Conservation (phyloP, 2,888 invertebrate genomes). For the Dicranocentrus wangi region DNA sequence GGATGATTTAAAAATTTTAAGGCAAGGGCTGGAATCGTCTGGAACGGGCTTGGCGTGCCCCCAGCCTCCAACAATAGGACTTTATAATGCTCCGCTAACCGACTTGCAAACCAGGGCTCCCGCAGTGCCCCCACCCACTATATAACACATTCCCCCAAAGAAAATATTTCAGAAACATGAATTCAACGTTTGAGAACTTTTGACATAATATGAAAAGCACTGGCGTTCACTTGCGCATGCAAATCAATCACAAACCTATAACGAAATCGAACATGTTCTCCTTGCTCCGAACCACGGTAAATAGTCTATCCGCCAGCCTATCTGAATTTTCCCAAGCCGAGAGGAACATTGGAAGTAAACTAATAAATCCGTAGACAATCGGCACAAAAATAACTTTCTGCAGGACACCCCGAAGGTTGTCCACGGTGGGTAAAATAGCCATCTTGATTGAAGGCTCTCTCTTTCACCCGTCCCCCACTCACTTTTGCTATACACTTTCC, state of each 20-base stretch:
- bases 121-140: conserved; percentile 28
- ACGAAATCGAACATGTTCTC: conserved; percentile 54
- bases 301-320: conserved; percentile 24
- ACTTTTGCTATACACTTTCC: neutral
- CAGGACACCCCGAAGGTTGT: conserved; percentile 40
- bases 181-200: too few relatives aligned
- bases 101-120: conserved; percentile 36
- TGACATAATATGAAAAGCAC: too few relatives aligned
- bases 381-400: conserved; percentile 52
- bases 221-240: too few relatives aligned
- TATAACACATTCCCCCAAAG: too few relatives aligned
- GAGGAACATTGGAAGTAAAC: conserved; percentile 40
- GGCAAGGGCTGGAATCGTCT: conserved; percentile 56
- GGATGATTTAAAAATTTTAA: conserved; percentile 58
- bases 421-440: conserved; percentile 39
- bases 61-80: conserved; percentile 47
- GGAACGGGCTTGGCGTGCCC: conserved; percentile 55
- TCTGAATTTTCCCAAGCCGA: conserved; percentile 54
- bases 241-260: conserved; percentile 36
- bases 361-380: conserved; percentile 46
- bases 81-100: conserved; percentile 24
- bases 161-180: too few relatives aligned
- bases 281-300: conserved; percentile 35
- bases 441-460: conserved; percentile 8
- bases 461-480: neutral